Conservation (phyloP, 2,113 vertebrate genomes). For the Emydocephalus ijimae region DNA sequence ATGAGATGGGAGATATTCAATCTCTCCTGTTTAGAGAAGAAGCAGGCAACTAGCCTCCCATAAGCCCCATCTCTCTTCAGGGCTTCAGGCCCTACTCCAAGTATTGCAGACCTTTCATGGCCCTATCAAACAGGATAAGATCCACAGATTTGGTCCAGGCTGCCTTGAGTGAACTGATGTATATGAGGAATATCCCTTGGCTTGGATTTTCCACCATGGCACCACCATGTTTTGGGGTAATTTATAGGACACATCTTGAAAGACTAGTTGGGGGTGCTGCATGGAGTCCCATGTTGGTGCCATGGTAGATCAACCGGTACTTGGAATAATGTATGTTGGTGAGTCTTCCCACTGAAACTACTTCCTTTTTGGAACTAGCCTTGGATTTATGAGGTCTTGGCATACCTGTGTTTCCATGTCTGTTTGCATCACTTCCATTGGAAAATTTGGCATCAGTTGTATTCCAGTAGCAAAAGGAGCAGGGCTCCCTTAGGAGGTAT, state of each 20-base stretch:
- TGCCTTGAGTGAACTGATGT: neutral
- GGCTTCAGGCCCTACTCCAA: neutral
- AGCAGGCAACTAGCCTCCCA: neutral
- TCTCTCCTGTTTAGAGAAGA: neutral
- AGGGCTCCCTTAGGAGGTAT: neutral
- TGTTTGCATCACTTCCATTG: neutral
- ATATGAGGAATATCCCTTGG: neutral
- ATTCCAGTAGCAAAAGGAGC: neutral
- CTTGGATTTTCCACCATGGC: neutral
- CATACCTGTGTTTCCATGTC: neutral
- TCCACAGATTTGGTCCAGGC: neutral
- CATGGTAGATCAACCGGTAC: neutral
- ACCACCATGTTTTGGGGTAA: neutral
- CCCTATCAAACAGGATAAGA: too few relatives aligned
- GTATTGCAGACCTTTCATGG: neutral
- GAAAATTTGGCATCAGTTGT: neutral
- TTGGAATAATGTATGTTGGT: neutral
- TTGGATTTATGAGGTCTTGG: neutral
- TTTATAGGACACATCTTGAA: neutral
- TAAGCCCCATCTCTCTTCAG: neutral
- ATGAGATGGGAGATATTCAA: neutral
- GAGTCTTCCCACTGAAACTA: neutral
- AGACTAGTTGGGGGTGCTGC: neutral
- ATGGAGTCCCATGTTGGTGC: neutral
- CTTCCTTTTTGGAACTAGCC: neutral